A percentile compares a stretch with the other conserved stretches of the same genome.
Evolutionary conservation across 2,113 vertebrate species (phyloP).

Genomic region (Mohoua ochrocephala): DNA sequence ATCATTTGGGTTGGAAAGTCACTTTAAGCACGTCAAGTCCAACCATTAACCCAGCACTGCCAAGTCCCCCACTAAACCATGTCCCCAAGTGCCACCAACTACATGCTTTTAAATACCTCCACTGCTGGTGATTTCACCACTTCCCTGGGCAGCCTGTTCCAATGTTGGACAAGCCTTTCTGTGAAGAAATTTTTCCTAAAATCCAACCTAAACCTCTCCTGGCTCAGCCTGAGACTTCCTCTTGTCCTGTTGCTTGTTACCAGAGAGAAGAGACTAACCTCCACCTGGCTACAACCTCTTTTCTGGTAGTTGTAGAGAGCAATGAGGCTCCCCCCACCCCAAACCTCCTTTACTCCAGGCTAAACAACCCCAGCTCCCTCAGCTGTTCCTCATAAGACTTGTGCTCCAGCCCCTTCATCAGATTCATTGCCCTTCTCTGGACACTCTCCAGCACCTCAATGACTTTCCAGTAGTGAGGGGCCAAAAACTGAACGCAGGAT

Average conservation of each 20-base stretch:
- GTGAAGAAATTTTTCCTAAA: background rate
- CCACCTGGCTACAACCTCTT: background rate
- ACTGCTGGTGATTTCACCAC: background rate
- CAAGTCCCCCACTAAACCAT: background rate
- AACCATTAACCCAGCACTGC: background rate
- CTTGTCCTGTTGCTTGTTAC: background rate
- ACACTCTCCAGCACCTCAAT: background rate
- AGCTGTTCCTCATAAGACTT: background rate
- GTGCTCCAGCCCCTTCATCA: background rate
- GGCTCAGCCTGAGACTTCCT: background rate
- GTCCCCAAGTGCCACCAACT: too few relatives aligned
- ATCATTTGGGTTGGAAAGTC: background rate
- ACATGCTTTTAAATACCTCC: background rate
- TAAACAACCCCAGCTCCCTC: background rate
- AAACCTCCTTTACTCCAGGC: background rate
- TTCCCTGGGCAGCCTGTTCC: background rate
- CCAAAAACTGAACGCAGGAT: background rate
- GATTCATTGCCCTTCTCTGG: background rate
- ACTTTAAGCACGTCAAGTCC: background rate
- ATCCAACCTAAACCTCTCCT: background rate
- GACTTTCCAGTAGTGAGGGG: background rate
- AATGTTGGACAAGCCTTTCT: background rate
- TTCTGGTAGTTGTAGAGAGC: background rate
- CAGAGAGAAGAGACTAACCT: background rate
- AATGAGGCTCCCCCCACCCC: fast-evolving